A percentile compares a stretch with the other conserved stretches of the same genome.
Evolutionary conservation across 1,140 invertebrate genomes (phyloP).

Genomic region (Heliconius nattereri): DNA sequence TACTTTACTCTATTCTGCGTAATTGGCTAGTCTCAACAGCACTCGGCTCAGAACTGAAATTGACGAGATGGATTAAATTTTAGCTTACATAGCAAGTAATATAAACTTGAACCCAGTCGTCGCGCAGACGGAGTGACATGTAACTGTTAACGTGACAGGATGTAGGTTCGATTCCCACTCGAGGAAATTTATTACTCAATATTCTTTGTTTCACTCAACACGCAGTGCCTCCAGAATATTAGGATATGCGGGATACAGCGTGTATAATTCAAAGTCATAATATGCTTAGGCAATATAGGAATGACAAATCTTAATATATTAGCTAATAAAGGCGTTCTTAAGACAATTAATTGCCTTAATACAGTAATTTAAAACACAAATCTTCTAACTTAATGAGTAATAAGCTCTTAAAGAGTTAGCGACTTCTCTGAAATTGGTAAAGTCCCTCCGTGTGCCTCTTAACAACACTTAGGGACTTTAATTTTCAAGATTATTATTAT

Average conservation of each 20-base stretch:
- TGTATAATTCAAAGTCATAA: background rate
- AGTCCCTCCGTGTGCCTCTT: conserved; percentile 51
- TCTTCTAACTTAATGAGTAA: conserved; percentile 74
- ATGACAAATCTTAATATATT: conserved; percentile 37
- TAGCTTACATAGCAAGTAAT: background rate
- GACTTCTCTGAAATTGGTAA: conserved; percentile 70
- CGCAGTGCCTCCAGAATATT: too few species aligned
- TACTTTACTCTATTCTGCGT: background rate
- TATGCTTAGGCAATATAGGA: background rate
- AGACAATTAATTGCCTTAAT: conserved; percentile 78
- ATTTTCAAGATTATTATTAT: conserved; percentile 41
- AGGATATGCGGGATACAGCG: too few species aligned
- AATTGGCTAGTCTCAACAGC: background rate
- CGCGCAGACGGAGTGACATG: too few species aligned
- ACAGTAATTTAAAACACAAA: conserved; percentile 74
- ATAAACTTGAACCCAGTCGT: too few species aligned
- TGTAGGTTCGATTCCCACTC: too few species aligned
- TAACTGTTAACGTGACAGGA: too few species aligned
- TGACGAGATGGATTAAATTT: background rate
- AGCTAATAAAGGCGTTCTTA: conserved; percentile 67
- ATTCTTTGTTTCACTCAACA: too few species aligned
- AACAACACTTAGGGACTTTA: conserved; percentile 64
- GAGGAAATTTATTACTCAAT: too few species aligned
- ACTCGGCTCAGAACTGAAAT: conserved; percentile 21
- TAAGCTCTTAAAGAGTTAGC: conserved; percentile 76